Base-by-base conservation (phyloP, 2,797 vertebrate species). In the Coilia nasus region DNA sequence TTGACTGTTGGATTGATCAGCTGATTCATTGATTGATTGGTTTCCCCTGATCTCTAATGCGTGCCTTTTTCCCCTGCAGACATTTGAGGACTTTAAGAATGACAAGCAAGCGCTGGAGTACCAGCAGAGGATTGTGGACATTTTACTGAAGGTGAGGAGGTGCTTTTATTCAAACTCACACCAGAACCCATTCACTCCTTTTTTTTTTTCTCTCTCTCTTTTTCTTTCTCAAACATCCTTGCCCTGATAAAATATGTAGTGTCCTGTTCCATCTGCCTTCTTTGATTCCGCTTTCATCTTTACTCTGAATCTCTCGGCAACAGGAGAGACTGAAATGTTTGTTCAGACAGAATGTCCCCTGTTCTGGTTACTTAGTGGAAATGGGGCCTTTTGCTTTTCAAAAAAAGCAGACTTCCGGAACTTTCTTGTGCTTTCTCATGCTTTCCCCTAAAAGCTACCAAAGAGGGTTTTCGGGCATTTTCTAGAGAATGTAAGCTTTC, bases 41-140 rank as follows among this genome's bases (percentile, higher is more conserved):
- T 54, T 54, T 2, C 28, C 23, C 62, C 62, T 64, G 23, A 28
- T 28, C n/a, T 28, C 28, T 41, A 14, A 17, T 2, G 12, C 6
- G 67, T 41, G 31, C 67, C 35, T 14, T 80, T 47, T 81, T 86
- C 44, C 15, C 86, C 87, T 90, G 86, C 90, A 99, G 98, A 99
- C 98, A 23, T 99, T 99, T 94, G 98, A 99, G 93, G 98, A 99
- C 93, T 98, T 99, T 88, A 98, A 97, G 93, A 98, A 99, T 90
- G 98, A 99, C 92, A 99, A 99, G 87, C 98, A 99, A 94, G 98
- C 98, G 82, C 94, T 99, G 84, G 98, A 99, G 86, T 99, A 99
- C 91, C 98, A 99, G 87, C 98, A 99, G 90, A 96, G 98, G 90
- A 98, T 98, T 83, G 98, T 99, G 92, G 98, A 99, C 92, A 99